phyloP scores from a whole-genome alignment of 2,113 vertebrate species.

The Copsychus sechellarum region DNA sequence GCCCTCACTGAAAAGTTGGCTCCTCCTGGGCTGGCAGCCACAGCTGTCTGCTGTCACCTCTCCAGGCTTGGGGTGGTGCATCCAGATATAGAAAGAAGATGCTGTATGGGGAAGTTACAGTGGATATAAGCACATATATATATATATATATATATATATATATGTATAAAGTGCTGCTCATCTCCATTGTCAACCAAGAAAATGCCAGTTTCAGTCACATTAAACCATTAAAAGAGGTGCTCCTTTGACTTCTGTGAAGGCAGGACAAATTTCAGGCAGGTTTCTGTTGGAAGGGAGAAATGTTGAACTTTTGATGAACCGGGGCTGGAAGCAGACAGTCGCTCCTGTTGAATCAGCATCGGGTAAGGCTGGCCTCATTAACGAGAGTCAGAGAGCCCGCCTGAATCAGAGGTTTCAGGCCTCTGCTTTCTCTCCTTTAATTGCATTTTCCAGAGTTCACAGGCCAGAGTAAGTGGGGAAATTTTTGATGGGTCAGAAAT shows the following conservation, averaged over 20 bases:
- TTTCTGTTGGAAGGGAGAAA: slow-evolving; percentile 13
- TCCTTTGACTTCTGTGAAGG: slow-evolving; percentile 1
- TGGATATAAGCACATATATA: no score
- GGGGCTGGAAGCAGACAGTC: slow-evolving; percentile 33
- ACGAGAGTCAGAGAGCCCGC: slow-evolving; percentile 1
- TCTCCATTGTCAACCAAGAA: not conserved
- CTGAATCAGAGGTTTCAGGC: slow-evolving; percentile 37
- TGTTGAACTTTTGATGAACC: slow-evolving; percentile 62
- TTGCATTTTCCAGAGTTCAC: slow-evolving; percentile 60
- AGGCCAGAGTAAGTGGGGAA: slow-evolving; percentile 49
- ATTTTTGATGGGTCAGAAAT: slow-evolving; percentile 60
- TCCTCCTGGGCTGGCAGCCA: fast-evolving
- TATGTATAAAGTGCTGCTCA: not conserved
- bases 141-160: no score
- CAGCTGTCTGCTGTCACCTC: not conserved
- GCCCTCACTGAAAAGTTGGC: not conserved
- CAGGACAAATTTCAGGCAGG: not conserved
- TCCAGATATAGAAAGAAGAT: not conserved
- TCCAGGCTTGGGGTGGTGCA: not conserved
- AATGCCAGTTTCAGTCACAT: not conserved
- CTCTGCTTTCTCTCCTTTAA: slow-evolving; percentile 54
- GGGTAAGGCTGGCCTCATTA: slow-evolving; percentile 40
- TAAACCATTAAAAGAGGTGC: not conserved
- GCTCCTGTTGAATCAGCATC: slow-evolving; percentile 46
- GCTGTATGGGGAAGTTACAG: not conserved